Conservation (phyloP, 2,797 vertebrate species). For the Setipinna tenuifilis region DNA sequence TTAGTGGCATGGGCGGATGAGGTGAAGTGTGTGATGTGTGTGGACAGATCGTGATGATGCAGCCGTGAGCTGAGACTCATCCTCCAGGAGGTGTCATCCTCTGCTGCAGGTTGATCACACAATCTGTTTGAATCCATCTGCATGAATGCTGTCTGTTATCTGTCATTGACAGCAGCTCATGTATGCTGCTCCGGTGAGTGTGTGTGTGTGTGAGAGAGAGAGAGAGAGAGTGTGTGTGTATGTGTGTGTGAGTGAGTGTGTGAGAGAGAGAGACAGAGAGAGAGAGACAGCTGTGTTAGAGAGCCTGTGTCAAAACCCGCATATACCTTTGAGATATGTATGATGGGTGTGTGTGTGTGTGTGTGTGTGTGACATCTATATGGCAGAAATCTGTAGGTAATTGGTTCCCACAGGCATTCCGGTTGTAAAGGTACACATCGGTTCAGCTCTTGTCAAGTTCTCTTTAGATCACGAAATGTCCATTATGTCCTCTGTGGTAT, state of each 20-base stretch:
- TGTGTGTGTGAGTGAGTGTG: not conserved
- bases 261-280: not conserved
- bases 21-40: too few relatives aligned
- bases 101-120: too few relatives aligned
- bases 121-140: too few relatives aligned
- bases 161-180: too few relatives aligned
- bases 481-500: not conserved
- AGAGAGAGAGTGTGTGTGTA: not conserved
- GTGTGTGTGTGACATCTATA: not conserved
- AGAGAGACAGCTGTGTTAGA: not conserved
- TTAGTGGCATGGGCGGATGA: too few relatives aligned
- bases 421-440: not conserved
- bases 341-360: not conserved
- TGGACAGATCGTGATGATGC: too few relatives aligned
- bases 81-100: too few relatives aligned
- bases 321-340: not conserved
- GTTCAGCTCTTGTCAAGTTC: slow-evolving; percentile 4
- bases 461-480: not conserved
- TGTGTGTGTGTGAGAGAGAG: too few relatives aligned
- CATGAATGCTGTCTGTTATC: too few relatives aligned
- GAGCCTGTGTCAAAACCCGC: not conserved
- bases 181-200: too few relatives aligned
- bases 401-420: not conserved
- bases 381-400: not conserved
- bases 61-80: too few relatives aligned